Conservation (phyloP, 2,113 vertebrate species). For the Gallinago jamesoni region DNA sequence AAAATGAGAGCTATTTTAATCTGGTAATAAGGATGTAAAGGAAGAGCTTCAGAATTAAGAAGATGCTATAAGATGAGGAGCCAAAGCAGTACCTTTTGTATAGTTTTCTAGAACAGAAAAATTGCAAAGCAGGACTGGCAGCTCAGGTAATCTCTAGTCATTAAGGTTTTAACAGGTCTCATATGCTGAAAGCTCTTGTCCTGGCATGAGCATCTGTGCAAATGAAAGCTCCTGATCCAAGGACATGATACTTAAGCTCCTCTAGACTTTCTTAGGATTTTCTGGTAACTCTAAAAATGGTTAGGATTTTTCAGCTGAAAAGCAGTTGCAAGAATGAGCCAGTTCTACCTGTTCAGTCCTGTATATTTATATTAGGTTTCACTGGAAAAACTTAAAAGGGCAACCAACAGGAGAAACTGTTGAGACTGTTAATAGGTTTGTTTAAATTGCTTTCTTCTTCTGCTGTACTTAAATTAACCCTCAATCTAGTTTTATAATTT, state of each 20-base stretch:
- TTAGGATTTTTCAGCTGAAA: neutral
- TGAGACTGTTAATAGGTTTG: neutral
- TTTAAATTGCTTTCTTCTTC: neutral
- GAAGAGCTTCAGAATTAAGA: neutral
- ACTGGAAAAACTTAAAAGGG: neutral
- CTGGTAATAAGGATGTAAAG: neutral
- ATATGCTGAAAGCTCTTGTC: neutral
- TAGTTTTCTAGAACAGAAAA: neutral
- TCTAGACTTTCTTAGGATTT: neutral
- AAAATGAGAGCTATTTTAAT: neutral
- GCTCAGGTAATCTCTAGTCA: neutral
- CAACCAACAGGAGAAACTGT: accelerated
- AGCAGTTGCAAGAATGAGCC: neutral
- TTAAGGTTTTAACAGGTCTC: neutral
- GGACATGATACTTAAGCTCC: neutral
- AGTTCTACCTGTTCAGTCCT: neutral
- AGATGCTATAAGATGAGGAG: neutral
- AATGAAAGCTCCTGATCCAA: neutral
- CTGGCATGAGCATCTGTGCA: neutral
- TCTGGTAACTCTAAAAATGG: neutral
- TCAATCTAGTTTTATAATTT: neutral
- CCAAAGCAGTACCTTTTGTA: neutral
- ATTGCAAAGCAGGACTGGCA: neutral
- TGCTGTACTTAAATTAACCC: neutral
- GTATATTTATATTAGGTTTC: neutral